Evolutionary conservation across 1,140 invertebrate species (phyloP), one percentile per base, ranked within the genome.

Genomic region (Aporrectodea caliginosa): DNA sequence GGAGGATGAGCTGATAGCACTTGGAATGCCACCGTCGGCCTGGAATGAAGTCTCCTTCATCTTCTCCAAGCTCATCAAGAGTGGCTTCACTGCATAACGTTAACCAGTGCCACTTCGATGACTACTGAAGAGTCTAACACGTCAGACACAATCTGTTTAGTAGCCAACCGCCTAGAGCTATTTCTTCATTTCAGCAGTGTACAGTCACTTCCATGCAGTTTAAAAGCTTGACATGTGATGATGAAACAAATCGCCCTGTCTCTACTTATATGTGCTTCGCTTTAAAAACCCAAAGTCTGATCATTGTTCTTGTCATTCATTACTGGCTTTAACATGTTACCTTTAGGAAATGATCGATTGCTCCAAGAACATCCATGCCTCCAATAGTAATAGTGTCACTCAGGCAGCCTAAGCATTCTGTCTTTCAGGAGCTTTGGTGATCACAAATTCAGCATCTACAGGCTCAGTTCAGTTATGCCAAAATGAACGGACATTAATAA

Each of bases 1-100:
- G 71, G 84, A 86, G 81, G 79, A 85, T 32, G 84, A 85, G 1
- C 79, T 87, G 73, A 70, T 83, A 35, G 83, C 79, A 58, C 80
- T 87, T 77, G 85, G 85, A 35, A 87, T 87, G 86, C 84, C 85
- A 0, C 83, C 85, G 69, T 79, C 82, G 32, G 84, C 84, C 32
- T 87, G 86, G 86, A 83, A 84, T 35, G 86, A 87, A 75, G 84
- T 85, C 14, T 78, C 83, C 43, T 84, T 81, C 71, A 81, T 85
- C 77, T 80, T 86, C 27, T 83, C 83, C 33, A 81, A 83, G 75
- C 81, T 86, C 14, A 75, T 85, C 27, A 83, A 86, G 73, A 85
- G 84, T 43, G 85, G 85, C 30, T 83, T 86, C 43, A 68, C 43
- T 58, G 43, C 22, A 12, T 58, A 58, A 76, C 0, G 74, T 81